Base-by-base conservation (phyloP, 1,140 invertebrate species). In the Daktulosphaira vitifoliae region DNA sequence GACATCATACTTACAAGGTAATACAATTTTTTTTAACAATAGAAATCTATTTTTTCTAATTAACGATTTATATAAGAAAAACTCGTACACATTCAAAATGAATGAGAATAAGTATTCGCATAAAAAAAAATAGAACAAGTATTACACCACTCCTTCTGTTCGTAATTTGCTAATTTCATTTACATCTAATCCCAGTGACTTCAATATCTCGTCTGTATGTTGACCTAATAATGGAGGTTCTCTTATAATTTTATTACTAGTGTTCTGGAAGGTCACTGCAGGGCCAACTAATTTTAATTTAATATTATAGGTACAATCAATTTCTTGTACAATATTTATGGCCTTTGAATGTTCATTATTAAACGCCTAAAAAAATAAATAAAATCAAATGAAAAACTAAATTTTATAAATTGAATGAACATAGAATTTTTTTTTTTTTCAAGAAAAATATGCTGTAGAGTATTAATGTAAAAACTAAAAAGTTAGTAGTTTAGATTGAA, bases 141-240 rank as follows among this genome's bases (percentile, higher is more conserved):
- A 52, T 80, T 46, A 76, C 56, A 86, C 76, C 69, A 84, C 73
- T 70, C 80, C 78, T 65, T 79, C 70, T 33, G 72, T 66, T 70
- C 74, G 78, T 23, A 89, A 77, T 54, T 70, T 70, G 20, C 81
- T 65, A 70, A 92, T 82, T 72, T 81, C 78, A 16, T 78, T 71
- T 26, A 82, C 75, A 59, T 78, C 75, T 71, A 86, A 89, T n/a
- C 82, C 78, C 48, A 96, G 75, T 49, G 92, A 71, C 65, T 83
- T 75, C 29, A 97, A 77, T 46, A 97, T 80, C 72, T 88, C 79
- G 44, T 77, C 73, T 1, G 94, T 97, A 71, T 98, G 92, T 75
- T 97, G 81, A 1, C 92, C 95, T 23, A 96, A 77, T 23, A 78
- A 73, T 0, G 94, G 94, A 15, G 94, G 92, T n/a, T 91, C 79